Base-by-base conservation (phyloP, 2,888 invertebrate species). In the Parelbella ahira region DNA sequence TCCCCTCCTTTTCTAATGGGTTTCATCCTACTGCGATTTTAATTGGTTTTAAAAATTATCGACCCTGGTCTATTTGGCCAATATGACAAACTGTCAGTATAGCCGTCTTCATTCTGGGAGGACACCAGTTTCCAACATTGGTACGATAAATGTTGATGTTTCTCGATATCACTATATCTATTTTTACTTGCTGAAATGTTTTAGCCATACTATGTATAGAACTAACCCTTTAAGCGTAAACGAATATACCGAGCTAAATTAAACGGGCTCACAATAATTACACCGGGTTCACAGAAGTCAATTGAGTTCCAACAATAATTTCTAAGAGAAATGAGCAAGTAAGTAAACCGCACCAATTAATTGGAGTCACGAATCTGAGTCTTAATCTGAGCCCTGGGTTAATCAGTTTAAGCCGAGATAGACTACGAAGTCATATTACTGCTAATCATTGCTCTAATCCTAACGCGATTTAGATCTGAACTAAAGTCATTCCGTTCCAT, bases 261-360 rank as follows among this genome's bases (percentile, higher is more conserved):
- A 5, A 33, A 6, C 19, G 3, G 8, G 9, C 20, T 25, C 5
- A 20, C 27, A 41, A 33, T 25, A 24, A n/a, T n/a, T n/a, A 38
- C 10, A 7, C 27, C 6, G 33, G 19, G 39, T 33, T 41, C 32
- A 33, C 27, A 27, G 25, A 18, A 25, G 39, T 33, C 39, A 41
- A 41, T 33, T 41, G 20, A 41, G 25, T 27, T 41, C 27, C 39
- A 33, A 27, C 32, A 10, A 33, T 33, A 19, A 41, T 32, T 39
- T 32, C 33, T 7, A 7, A 41, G 32, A 41, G 39, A 20, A 33
- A 27, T 24, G 19, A 15, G 21, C 38, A 10, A 15, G 33, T 41
- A 33, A 39, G 39, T 39, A 20, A 41, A 41, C 41, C 33, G 33
- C 41, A 41, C 33, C 41, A 27, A 41, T 41, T 41, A 41, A 41